Conservation (phyloP, 2,113 vertebrate species). For the Callipepla squamata region DNA sequence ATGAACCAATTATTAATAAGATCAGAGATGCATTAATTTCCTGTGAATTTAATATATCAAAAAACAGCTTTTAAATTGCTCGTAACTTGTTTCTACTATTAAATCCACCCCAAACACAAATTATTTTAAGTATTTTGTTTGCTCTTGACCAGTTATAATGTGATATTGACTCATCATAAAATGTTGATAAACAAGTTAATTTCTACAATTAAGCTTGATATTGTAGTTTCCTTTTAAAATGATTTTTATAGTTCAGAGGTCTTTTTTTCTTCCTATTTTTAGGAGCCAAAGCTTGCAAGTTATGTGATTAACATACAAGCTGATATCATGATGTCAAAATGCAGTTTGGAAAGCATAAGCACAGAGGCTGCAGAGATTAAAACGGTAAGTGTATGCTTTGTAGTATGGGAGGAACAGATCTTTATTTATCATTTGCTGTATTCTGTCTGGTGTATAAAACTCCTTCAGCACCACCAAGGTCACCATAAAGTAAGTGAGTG, state of each 20-base stretch:
- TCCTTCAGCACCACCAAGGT: not conserved
- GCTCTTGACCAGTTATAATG: not conserved
- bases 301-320: slow-evolving; percentile 76
- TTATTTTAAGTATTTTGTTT: not conserved
- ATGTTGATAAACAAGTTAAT: not conserved
- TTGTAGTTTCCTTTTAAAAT: not conserved
- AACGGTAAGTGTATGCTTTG: slow-evolving; percentile 79
- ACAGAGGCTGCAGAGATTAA: slow-evolving; percentile 77
- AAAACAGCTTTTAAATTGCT: not conserved
- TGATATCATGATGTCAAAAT: slow-evolving; percentile 88
- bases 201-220: not conserved
- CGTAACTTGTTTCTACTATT: not conserved
- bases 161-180: not conserved
- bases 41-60: not conserved
- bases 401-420: not conserved
- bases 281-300: slow-evolving; percentile 73
- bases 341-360: slow-evolving; percentile 76
- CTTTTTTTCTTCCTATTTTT: slow-evolving; percentile 54
- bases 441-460: not conserved
- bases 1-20: not conserved
- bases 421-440: not conserved
- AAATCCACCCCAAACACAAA: no score
- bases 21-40: not conserved
- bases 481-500: not conserved
- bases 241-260: not conserved